These are phyloP conservation scores for Hoplias malabaricus DNA, from an alignment of 2,113 vertebrate genomes.

Conservation along the genomic window DNA sequence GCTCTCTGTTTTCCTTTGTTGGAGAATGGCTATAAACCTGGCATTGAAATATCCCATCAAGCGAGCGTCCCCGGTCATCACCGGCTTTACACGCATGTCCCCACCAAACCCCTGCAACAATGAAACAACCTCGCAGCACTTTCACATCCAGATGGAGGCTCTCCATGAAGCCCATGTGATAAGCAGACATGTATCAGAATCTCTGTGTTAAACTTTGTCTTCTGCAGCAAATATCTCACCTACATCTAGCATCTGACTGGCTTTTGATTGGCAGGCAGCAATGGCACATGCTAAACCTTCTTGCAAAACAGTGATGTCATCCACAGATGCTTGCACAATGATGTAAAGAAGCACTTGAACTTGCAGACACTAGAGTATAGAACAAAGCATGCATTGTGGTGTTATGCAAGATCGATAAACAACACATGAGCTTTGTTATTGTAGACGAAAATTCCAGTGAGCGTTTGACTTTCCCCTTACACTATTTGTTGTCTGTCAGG, in stretches of 20 bases:
- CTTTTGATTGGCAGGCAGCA: not conserved
- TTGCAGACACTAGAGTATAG: conserved; percentile 1
- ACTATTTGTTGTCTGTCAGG: too few relatives aligned
- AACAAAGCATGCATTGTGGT: conserved; percentile 7
- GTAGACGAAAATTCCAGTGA: too few relatives aligned
- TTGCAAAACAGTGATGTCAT: conserved; percentile 35
- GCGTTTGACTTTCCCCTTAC: too few relatives aligned
- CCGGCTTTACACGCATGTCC: conserved; percentile 59
- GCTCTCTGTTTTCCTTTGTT: conserved; percentile 69
- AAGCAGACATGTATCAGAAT: conserved; percentile 39
- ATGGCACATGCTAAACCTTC: not conserved
- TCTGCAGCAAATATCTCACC: not conserved
- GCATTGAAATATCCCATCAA: conserved; percentile 44
- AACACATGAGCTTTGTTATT: not conserved
- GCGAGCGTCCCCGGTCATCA: conserved; percentile 60
- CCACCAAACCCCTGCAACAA: conserved; percentile 63
- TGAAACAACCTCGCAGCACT: conserved; percentile 49
- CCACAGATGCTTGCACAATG: conserved; percentile 11
- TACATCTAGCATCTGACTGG: not conserved
- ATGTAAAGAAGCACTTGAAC: not conserved
- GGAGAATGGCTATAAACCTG: conserved; percentile 61
- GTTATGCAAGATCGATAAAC: not conserved
- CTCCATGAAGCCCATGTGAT: conserved; percentile 38
- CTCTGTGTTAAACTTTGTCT: not conserved
- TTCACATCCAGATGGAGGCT: conserved; percentile 51